A percentile compares a stretch with the other conserved stretches of the same genome.
Evolutionary conservation across 1,140 invertebrate species (phyloP).

Genomic region (Ptiloglossa arizonensis): DNA sequence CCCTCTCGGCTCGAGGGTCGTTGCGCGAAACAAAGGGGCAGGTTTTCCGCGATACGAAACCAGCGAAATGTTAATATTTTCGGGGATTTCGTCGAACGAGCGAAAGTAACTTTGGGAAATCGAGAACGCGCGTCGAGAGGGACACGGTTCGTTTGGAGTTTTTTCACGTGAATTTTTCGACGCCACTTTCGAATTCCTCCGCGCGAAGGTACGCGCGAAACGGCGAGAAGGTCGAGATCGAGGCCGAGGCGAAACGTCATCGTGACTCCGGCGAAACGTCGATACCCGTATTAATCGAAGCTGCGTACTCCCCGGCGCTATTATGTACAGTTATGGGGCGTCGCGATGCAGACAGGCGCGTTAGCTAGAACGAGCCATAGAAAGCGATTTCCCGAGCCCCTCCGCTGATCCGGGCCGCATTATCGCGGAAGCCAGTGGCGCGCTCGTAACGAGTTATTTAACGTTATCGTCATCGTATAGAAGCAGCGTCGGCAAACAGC

Average conservation of each 20-base stretch:
- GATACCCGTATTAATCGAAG: conserved; percentile 61
- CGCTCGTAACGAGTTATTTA: conserved; percentile 54
- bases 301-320: conserved; percentile 40
- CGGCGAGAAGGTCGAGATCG: background rate
- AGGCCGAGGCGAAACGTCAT: conserved; percentile 34
- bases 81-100: background rate
- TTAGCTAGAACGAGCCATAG: conserved; percentile 48
- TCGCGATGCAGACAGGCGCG: conserved; percentile 45
- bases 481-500: conserved; percentile 32
- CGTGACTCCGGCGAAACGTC: conserved; percentile 29
- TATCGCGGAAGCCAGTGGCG: conserved; percentile 35
- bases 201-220: no score
- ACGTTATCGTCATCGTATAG: conserved; percentile 47
- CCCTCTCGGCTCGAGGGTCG: background rate
- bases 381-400: conserved; percentile 41
- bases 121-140: no score
- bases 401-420: conserved; percentile 16
- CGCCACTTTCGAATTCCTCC: no score
- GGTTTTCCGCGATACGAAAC: background rate
- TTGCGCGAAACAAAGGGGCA: background rate
- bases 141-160: no score
- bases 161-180: no score
- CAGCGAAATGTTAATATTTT: conserved; percentile 33
- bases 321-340: conserved; percentile 48
- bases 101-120: no score